Base-by-base conservation (phyloP, 2,888 invertebrate genomes). In the Ecliptopera silaceata region DNA sequence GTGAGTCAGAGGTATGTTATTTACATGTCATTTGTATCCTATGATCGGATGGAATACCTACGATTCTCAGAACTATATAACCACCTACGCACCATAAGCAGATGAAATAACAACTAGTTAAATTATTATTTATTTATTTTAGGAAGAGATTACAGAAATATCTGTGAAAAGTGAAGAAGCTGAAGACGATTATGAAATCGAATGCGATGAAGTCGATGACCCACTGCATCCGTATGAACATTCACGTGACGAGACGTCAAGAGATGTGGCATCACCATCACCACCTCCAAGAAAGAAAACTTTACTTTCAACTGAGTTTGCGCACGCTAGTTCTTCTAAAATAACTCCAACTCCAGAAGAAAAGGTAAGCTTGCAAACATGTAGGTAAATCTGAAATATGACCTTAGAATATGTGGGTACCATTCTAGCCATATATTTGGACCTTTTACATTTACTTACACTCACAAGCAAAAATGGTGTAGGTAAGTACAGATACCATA, bases 1-100 rank as follows among this genome's bases (percentile, higher is more conserved):
- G 26, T 1, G 44, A 53, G 2, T 34, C 44, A n/a, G 50, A 59
- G 59, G 59, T 61, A n/a, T n/a, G 58, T 52, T 11, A 22, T 18
- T 18, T n/a, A 31, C 3, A 2, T n/a, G 11, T 31, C 29, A 6
- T 4, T 29, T 8, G 29, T 20, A 3, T 20, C 4, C 3, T 20
- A 20, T 3, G 20, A 20, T n/a, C 20, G 20, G 2, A 20, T 20
- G 2, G n/a, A 20, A 8, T 3, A 26, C 26, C 26, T 26, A 26
- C 26, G 26, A 22, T 22, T 5, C 22, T 22, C 6, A 6, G 1
- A 22, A 22, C 22, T 5, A 5, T 22, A 22, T 22, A 6, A 22
- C 22, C 6, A 22, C 4, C 4, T 22, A 22, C 4, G 22, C 6
- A 22, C 22, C 22, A 4, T 22, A 22, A 22, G 22, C 6, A 22